Percentiles rank a stretch among this genome's conserved stretches.
phyloP scores from a whole-genome alignment of 2,113 vertebrate species.

The Nycticorax nycticorax region DNA sequence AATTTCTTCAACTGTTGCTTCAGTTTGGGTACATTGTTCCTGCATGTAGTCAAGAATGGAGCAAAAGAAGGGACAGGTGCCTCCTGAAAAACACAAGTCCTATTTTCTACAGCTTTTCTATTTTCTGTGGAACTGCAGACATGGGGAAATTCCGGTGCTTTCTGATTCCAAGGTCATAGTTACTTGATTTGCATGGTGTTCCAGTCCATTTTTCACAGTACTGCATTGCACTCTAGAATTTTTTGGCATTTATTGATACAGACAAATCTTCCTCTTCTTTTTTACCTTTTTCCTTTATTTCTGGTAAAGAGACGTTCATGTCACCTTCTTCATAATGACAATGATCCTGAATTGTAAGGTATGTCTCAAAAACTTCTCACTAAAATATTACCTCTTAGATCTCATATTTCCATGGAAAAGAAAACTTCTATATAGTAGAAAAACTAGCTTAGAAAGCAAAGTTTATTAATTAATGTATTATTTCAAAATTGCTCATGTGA shows the following conservation, averaged over 20 bases:
- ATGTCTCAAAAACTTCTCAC: neutral
- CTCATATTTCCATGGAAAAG: neutral
- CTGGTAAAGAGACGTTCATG: neutral
- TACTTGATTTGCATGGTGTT: neutral
- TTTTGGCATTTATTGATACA: neutral
- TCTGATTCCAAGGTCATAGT: neutral
- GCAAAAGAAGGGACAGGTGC: neutral
- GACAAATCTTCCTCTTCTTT: neutral
- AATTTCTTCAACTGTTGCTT: neutral
- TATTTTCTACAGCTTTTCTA: neutral
- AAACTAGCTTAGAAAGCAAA: conserved; percentile 26
- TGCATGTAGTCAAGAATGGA: neutral
- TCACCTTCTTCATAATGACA: neutral
- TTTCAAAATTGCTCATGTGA: conserved; percentile 59
- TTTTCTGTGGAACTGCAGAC: neutral
- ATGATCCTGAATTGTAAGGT: neutral
- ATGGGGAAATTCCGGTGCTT: neutral
- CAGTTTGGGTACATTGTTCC: neutral
- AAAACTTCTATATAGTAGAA: neutral
- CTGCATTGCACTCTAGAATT: neutral
- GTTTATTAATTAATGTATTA: neutral
- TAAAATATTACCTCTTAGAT: neutral
- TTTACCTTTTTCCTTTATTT: neutral
- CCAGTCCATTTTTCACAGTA: neutral
- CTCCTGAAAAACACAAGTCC: neutral